phyloP scores from a whole-genome alignment of 2,113 vertebrate genomes.

The Entomyzon cyanotis region DNA sequence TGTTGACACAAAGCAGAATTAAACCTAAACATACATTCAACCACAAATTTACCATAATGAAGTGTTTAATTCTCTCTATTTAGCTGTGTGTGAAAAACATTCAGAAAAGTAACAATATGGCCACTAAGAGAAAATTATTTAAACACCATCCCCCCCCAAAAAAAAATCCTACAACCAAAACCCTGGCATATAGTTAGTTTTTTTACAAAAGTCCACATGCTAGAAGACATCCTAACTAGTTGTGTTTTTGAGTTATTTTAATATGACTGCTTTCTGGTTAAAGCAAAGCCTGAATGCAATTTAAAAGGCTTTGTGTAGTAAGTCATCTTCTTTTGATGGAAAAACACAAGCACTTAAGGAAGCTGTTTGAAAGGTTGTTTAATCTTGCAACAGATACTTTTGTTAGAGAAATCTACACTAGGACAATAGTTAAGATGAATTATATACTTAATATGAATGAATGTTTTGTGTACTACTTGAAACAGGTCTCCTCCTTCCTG shows the following conservation, averaged over 20 bases:
- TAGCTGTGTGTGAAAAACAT: background rate
- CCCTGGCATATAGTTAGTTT: background rate
- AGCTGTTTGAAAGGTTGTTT: slow-evolving; percentile 2
- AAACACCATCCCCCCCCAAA: accelerated
- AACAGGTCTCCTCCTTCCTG: background rate
- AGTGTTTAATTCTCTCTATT: background rate
- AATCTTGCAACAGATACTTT: background rate
- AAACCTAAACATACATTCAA: background rate
- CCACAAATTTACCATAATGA: background rate
- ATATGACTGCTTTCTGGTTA: background rate
- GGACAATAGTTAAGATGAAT: background rate
- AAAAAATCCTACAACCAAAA: background rate
- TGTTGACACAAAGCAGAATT: background rate
- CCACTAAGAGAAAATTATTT: background rate
- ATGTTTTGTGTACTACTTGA: background rate
- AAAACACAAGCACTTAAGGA: background rate
- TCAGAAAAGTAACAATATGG: background rate
- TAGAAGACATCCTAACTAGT: background rate
- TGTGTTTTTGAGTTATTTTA: background rate
- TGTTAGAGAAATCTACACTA: background rate
- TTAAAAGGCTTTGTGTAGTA: background rate
- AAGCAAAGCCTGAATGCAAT: background rate
- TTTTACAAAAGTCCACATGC: background rate
- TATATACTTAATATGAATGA: background rate
- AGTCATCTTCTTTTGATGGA: background rate